Conservation (phyloP, 1,140 invertebrate species). For the Lepidurus couesii region DNA sequence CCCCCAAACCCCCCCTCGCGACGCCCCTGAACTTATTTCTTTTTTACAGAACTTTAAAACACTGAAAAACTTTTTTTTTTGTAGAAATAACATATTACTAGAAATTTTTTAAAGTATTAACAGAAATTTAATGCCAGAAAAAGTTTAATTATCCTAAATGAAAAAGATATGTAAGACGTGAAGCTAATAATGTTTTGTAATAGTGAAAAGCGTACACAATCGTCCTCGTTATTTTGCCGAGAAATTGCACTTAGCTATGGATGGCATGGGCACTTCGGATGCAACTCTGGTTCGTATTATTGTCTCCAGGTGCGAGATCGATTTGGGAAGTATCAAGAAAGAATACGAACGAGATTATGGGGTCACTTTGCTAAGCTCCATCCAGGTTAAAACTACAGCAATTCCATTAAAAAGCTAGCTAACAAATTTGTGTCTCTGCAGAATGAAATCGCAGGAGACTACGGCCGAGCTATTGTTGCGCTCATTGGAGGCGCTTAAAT, state of each 20-base stretch:
- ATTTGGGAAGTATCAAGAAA: constrained; percentile 83
- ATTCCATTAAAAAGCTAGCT: not conserved
- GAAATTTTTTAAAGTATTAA: not conserved
- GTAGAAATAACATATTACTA: not conserved
- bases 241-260: constrained; percentile 81
- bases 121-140: no score
- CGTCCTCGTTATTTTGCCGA: constrained; percentile 83
- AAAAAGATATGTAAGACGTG: not conserved
- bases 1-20: no score
- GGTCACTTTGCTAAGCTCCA: constrained; percentile 73
- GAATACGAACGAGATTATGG: constrained; percentile 78
- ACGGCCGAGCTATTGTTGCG: constrained; percentile 43
- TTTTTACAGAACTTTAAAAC: constrained; percentile 36
- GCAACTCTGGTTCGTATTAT: constrained; percentile 82
- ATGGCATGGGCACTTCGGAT: constrained; percentile 81
- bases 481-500: constrained; percentile 35
- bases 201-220: constrained; percentile 82
- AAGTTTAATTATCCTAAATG: no score
- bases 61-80: not conserved
- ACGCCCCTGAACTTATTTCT: constrained; percentile 29
- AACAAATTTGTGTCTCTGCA: constrained; percentile 24
- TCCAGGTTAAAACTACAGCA: constrained; percentile 43
- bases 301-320: constrained; percentile 85
- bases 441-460: constrained; percentile 47
- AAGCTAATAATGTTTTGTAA: not conserved